These are phyloP conservation scores for Prosapia bicincta DNA, from an alignment of 2,888 invertebrate species.

Conservation along the genomic window DNA sequence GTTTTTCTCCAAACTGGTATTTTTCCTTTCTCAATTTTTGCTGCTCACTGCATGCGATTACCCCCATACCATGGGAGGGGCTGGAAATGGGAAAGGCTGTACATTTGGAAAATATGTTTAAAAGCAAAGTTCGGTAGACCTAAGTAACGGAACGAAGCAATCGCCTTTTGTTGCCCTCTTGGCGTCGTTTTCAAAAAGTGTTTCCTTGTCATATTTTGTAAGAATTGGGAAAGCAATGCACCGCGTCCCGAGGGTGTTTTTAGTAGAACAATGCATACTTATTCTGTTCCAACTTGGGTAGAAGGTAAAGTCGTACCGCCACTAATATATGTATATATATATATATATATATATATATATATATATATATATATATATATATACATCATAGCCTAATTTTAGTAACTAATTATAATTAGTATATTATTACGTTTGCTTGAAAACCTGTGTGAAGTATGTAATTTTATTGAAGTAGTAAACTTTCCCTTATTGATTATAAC, in stretches of 20 bases:
- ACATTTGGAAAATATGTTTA: slow-evolving; percentile 20
- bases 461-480: too few species aligned
- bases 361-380: too few species aligned
- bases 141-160: slow-evolving; percentile 11
- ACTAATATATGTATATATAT: too few species aligned
- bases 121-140: slow-evolving; percentile 22
- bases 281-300: too few species aligned
- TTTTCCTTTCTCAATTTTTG: neutral
- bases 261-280: neutral
- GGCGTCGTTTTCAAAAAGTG: neutral
- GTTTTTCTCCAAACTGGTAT: neutral
- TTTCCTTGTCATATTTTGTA: slow-evolving; percentile 2
- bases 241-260: neutral
- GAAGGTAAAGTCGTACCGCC: too few species aligned
- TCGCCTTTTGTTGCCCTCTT: neutral
- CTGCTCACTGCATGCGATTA: neutral
- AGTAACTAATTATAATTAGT: too few species aligned
- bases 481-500: too few species aligned
- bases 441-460: too few species aligned
- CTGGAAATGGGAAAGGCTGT: neutral
- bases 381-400: too few species aligned
- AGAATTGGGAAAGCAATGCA: neutral
- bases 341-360: too few species aligned
- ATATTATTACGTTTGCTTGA: too few species aligned
- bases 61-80: neutral